Conservation (phyloP, 1,140 invertebrate genomes). For the Drosophila melanogaster region DNA sequence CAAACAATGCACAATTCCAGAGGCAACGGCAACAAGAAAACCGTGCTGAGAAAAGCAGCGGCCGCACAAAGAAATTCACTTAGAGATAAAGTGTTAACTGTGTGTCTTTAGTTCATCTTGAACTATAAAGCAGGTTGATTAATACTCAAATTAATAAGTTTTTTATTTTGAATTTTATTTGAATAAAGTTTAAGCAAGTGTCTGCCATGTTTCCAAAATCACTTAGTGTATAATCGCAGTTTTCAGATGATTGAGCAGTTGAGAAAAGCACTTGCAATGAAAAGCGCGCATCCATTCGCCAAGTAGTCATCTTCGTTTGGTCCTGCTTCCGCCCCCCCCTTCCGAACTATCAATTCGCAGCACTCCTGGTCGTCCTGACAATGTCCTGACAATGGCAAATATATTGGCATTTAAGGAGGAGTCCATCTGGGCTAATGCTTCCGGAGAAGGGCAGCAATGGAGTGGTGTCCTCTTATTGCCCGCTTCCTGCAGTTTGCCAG, state of each 20-base stretch:
- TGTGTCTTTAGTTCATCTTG: too few species aligned
- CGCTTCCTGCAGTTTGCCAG: constrained; percentile 71
- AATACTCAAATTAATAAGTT: too few species aligned
- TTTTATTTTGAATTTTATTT: too few species aligned
- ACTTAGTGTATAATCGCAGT: constrained; percentile 9
- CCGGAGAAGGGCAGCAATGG: constrained; percentile 27
- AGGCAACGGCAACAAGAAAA: constrained; percentile 14
- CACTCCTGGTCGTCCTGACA: constrained; percentile 3
- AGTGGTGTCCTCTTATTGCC: constrained; percentile 64
- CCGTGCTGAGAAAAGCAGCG: background rate
- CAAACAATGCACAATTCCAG: constrained; percentile 27
- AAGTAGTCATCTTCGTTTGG: constrained; percentile 46
- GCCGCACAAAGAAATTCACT: too few species aligned
- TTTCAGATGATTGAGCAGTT: constrained; percentile 48
- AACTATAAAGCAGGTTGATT: too few species aligned
- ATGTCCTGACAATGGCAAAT: constrained; percentile 22
- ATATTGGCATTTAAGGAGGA: constrained; percentile 18
- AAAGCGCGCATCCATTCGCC: constrained; percentile 41
- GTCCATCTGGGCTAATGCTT: constrained; percentile 52
- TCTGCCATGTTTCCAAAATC: too few species aligned
- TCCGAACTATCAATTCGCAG: background rate
- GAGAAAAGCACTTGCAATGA: constrained; percentile 64
- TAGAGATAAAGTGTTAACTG: too few species aligned
- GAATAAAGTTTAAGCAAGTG: too few species aligned
- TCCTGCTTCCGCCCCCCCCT: background rate